Conservation (phyloP, 2,888 invertebrate genomes). For the Dicyrtomina minuta region DNA sequence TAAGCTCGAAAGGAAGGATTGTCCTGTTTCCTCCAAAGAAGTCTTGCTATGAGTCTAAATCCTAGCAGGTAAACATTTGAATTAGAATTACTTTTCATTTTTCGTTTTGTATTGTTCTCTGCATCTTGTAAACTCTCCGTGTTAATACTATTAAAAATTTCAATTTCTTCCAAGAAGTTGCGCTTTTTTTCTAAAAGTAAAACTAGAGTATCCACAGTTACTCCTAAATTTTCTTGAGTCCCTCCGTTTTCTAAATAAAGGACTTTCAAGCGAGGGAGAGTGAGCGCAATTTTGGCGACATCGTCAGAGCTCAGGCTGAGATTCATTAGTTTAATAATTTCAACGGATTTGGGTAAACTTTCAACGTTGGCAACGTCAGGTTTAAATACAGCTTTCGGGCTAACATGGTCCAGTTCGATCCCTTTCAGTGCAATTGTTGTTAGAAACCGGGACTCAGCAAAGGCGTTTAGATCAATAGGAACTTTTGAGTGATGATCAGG, state of each 20-base stretch:
- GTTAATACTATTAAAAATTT: constrained; percentile 22
- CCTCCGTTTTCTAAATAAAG: constrained; percentile 21
- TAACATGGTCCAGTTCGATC: not conserved
- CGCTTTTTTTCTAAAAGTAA: constrained; percentile 1
- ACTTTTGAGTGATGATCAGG: constrained; percentile 13
- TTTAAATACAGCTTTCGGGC: not conserved
- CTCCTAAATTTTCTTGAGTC: constrained; percentile 2
- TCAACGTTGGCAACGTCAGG: constrained; percentile 15
- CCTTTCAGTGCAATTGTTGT: constrained; percentile 24
- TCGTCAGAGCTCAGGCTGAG: not conserved
- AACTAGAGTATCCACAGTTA: constrained; percentile 14
- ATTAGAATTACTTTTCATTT: not conserved
- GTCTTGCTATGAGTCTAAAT: constrained; percentile 10
- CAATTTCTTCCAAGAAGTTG: constrained; percentile 5
- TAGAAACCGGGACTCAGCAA: not conserved
- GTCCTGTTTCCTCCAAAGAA: constrained; percentile 7
- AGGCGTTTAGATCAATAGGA: constrained; percentile 17
- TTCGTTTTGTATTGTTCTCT: not conserved
- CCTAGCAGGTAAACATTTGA: not conserved
- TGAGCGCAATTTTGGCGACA: not conserved
- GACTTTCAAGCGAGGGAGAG: not conserved
- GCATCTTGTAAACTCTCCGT: constrained; percentile 5
- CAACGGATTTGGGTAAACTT: constrained; percentile 5
- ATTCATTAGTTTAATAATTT: constrained; percentile 25
- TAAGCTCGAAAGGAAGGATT: constrained; percentile 29